phyloP scores from a whole-genome alignment of 2,797 vertebrate genomes.

The Sebastes nivosus region DNA sequence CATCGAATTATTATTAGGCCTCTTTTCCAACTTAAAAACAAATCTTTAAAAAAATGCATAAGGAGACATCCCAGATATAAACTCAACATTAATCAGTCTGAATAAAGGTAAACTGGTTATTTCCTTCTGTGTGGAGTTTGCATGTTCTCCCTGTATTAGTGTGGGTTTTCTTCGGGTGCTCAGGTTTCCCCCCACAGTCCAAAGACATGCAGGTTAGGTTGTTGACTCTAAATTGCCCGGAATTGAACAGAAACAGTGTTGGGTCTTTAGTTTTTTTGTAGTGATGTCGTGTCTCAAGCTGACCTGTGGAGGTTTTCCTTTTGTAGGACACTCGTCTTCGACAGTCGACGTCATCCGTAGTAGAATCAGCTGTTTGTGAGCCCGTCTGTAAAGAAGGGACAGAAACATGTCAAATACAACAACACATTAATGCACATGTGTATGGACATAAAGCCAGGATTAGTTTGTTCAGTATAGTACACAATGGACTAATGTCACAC shows the following conservation, averaged over 20 bases:
- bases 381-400: constrained; percentile 26
- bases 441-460: neutral
- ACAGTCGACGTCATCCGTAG: constrained; percentile 82
- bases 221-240: no score
- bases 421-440: neutral
- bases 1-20: neutral
- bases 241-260: no score
- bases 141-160: no score
- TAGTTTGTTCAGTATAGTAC: no score
- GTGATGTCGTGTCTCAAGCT: constrained; percentile 38
- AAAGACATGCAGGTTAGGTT: no score
- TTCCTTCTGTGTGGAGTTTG: no score
- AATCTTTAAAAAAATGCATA: neutral
- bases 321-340: constrained; percentile 88
- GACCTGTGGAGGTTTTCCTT: constrained; percentile 90
- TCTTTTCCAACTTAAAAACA: neutral
- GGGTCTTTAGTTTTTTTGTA: neutral
- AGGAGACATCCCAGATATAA: no score
- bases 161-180: no score
- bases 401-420: neutral
- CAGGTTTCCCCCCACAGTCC: no score
- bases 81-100: no score
- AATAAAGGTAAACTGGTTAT: neutral
- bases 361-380: constrained; percentile 74
- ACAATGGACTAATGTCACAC: no score